Evolutionary conservation across 2,888 invertebrate genomes (phyloP), one percentile per base, ranked within the genome.

Genomic region (Hyalella azteca): DNA sequence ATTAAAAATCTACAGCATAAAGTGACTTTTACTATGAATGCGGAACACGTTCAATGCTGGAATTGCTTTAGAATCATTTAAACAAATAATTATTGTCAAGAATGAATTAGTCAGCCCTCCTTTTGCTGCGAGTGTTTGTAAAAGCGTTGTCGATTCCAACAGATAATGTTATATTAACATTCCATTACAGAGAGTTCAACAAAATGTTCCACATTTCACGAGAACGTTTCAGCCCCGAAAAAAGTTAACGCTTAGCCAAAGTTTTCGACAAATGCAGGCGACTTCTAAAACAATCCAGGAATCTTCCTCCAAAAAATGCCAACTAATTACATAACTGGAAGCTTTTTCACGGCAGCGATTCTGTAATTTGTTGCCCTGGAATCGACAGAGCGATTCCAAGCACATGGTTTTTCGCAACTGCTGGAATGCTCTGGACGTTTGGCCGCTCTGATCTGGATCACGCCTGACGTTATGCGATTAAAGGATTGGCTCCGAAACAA

Each of bases 311-410:
- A 29, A 11, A 66, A 66, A 66, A 66, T 66, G 32, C 66, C 36
- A 66, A 66, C 66, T 66, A 66, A 66, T 66, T 66, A 66, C 66
- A 66, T 66, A 66, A 66, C 66, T 66, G 66, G 66, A 66, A 36
- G 36, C 36, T 66, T 66, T 66, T 66, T 66, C 36, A 32, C 36
- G 36, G 66, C 36, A 66, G 19, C 32, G 36, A 66, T 32, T n/a
- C 66, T 1, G 39, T 66, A 66, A 36, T 66, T 66, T n/a, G 36
- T 36, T 36, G 32, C 66, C 36, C 66, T 36, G 66, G 66, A 66
- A 66, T 66, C 66, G 66, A 36, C 66, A 36, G 66, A 36, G 66
- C 66, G 66, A 66, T 66, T 66, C 66, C 36, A 36, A 15, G 66
- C 32, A 36, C 66, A 66, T 66, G n/a, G 32, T 66, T 66, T 66